phyloP scores from a whole-genome alignment of 1,140 invertebrate genomes.

The Tetramorium simillimum region DNA sequence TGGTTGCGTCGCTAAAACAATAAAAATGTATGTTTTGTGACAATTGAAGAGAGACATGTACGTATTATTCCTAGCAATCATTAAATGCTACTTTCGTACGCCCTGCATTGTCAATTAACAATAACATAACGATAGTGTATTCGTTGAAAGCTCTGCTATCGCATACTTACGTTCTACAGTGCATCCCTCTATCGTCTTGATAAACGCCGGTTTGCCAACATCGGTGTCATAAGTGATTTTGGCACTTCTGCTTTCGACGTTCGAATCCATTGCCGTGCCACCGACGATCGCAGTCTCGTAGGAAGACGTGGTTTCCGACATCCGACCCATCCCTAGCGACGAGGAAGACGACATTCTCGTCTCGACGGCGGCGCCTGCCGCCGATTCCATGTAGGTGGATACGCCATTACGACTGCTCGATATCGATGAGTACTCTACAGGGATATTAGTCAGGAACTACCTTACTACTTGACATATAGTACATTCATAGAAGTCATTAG shows the following conservation, averaged over 20 bases:
- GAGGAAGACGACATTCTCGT: slow-evolving; percentile 75
- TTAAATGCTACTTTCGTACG: background rate
- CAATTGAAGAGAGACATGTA: background rate
- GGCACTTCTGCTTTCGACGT: slow-evolving; percentile 67
- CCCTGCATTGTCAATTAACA: background rate
- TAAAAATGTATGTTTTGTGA: slow-evolving; percentile 77
- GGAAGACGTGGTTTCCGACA: slow-evolving; percentile 80
- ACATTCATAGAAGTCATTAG: background rate
- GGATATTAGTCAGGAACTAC: background rate
- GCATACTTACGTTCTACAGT: slow-evolving; percentile 92
- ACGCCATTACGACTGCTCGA: slow-evolving; percentile 85
- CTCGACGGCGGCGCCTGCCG: slow-evolving; percentile 82
- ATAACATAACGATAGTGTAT: background rate
- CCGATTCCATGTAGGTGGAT: slow-evolving; percentile 85
- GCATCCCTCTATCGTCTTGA: slow-evolving; percentile 90
- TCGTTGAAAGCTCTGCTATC: background rate
- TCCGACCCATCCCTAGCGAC: slow-evolving; percentile 79
- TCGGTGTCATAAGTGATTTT: slow-evolving; percentile 80
- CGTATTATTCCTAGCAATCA: slow-evolving; percentile 4
- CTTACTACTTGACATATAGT: slow-evolving; percentile 8
- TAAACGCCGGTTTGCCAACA: slow-evolving; percentile 89
- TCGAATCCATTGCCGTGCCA: slow-evolving; percentile 75
- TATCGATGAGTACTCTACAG: slow-evolving; percentile 86
- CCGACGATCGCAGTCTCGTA: slow-evolving; percentile 81
- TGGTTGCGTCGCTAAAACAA: slow-evolving; percentile 84